phyloP scores from a whole-genome alignment of 2,888 invertebrate genomes.

The Ceramica pisi region DNA sequence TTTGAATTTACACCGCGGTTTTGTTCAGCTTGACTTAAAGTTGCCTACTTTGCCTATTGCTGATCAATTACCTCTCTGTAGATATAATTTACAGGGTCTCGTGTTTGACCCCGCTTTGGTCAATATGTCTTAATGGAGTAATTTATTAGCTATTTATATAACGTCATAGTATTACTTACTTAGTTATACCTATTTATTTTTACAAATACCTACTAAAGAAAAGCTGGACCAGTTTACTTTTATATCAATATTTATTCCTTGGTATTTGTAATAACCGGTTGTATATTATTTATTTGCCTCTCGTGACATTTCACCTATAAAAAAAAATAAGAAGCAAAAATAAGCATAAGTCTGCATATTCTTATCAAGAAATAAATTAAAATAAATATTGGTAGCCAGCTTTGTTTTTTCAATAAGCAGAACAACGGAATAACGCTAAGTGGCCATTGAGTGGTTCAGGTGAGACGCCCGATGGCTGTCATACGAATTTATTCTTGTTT shows the following conservation, averaged over 20 bases:
- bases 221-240: neutral
- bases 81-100: constrained; percentile 38
- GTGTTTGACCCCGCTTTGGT: constrained; percentile 34
- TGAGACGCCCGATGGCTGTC: constrained; percentile 76
- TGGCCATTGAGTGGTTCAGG: constrained; percentile 75
- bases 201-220: neutral
- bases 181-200: neutral
- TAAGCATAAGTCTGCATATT: neutral
- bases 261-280: neutral
- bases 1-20: constrained; percentile 38
- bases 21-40: constrained; percentile 37
- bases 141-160: constrained; percentile 4
- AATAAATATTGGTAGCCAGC: constrained; percentile 65
- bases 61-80: constrained; percentile 43
- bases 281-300: neutral
- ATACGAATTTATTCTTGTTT: constrained; percentile 79
- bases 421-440: constrained; percentile 74
- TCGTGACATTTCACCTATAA: constrained; percentile 6
- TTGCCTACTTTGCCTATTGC: constrained; percentile 28
- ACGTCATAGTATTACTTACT: neutral
- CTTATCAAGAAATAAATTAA: constrained; percentile 59
- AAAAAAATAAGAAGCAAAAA: neutral
- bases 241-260: neutral
- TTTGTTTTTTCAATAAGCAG: constrained; percentile 74
- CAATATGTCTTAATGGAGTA: constrained; percentile 16